A percentile compares a stretch with the other conserved stretches of the same genome.
These are phyloP conservation scores for Sycophila texana DNA, from an alignment of 2,888 invertebrate species.

Conservation along the genomic window DNA sequence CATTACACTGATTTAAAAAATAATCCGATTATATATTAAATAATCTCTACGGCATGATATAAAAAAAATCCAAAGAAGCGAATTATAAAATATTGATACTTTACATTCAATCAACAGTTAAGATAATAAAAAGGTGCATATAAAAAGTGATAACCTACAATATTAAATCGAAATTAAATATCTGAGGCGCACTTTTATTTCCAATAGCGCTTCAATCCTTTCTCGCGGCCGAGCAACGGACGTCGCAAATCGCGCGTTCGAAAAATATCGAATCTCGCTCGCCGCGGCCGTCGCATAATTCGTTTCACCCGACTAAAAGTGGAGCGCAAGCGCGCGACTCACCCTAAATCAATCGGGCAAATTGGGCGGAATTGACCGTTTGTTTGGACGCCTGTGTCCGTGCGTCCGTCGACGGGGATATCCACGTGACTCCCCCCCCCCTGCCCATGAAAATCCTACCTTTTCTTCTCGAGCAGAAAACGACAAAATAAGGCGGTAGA, in stretches of 20 bases:
- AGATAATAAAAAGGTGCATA: not conserved
- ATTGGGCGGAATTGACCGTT: conserved; percentile 40
- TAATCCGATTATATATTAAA: too few species aligned
- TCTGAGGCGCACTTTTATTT: not conserved
- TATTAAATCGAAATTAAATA: not conserved
- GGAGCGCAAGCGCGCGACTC: not conserved
- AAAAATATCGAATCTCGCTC: not conserved
- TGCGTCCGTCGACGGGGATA: not conserved
- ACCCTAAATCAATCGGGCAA: not conserved
- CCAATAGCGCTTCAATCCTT: not conserved
- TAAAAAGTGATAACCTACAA: not conserved
- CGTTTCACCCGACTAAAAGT: not conserved
- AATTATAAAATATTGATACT: too few species aligned
- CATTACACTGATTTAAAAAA: not conserved
- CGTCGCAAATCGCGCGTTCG: not conserved
- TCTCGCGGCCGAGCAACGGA: not conserved
- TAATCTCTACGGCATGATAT: too few species aligned
- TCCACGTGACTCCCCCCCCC: conserved; percentile 17
- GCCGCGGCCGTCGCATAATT: not conserved
- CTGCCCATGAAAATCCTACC: conserved; percentile 27
- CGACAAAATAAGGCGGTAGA: not conserved
- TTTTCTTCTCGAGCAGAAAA: not conserved
- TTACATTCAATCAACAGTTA: not conserved
- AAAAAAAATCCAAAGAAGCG: not conserved
- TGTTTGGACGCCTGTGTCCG: conserved; percentile 9